Percentiles rank a stretch among this genome's conserved stretches.
Conservation (phyloP, 1,140 invertebrate genomes). For the Trinorchestia longiramus region DNA sequence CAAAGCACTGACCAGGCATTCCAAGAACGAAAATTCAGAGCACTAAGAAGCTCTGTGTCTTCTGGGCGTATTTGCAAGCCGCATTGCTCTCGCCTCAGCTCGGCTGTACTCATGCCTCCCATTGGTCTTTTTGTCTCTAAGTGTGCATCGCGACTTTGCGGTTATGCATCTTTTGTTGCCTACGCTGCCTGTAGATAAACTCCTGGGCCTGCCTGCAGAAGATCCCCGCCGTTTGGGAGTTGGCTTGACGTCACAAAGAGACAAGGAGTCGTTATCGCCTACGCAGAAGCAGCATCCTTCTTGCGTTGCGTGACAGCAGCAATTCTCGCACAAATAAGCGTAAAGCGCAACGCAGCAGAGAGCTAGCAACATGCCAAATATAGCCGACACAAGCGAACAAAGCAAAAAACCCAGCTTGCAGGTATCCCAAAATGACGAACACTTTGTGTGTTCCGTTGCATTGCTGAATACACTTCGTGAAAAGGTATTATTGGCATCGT, state of each 20-base stretch:
- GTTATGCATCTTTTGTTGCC: not conserved
- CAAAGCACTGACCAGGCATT: not conserved
- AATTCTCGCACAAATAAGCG: not conserved
- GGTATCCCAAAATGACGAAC: not conserved
- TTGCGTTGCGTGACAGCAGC: constrained; percentile 4
- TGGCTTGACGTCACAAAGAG: not conserved
- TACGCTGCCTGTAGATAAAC: not conserved
- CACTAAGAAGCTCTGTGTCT: not conserved
- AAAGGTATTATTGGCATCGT: no score
- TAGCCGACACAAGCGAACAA: not conserved
- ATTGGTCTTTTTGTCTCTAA: not conserved
- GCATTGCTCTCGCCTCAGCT: not conserved
- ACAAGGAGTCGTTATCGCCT: not conserved
- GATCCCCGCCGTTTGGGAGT: not conserved
- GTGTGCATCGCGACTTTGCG: not conserved
- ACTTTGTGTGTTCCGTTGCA: not conserved
- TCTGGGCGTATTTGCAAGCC: not conserved
- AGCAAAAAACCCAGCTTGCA: not conserved
- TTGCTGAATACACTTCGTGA: no score
- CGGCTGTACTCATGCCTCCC: not conserved
- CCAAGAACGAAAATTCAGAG: not conserved
- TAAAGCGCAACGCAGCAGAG: not conserved
- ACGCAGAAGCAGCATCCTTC: not conserved
- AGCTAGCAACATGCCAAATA: not conserved
- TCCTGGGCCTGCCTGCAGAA: not conserved